Evolutionary conservation across 2,113 vertebrate genomes (phyloP).

Genomic region (Lampris incognitus): DNA sequence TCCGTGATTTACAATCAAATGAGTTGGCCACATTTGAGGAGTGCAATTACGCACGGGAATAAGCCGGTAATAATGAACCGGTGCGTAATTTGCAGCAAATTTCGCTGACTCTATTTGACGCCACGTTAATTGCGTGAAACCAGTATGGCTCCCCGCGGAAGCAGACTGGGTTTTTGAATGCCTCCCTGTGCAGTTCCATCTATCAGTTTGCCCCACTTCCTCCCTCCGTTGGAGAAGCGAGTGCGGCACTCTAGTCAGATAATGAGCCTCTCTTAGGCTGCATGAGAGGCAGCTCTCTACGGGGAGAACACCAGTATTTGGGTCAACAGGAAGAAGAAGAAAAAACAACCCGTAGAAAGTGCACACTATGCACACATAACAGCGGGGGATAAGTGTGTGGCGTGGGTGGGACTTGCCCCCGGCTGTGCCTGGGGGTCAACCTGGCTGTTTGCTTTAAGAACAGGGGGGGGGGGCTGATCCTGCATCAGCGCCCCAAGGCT

Average conservation of each 20-base stretch:
- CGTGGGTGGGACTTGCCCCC: conserved; percentile 63
- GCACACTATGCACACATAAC: conserved; percentile 53
- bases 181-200: conserved; percentile 40
- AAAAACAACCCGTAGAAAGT: conserved; percentile 19
- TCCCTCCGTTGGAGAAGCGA: conserved; percentile 39
- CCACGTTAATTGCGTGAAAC: conserved; percentile 70
- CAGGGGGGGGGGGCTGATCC: conserved; percentile 59
- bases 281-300: conserved; percentile 67
- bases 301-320: conserved; percentile 72
- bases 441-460: conserved; percentile 50
- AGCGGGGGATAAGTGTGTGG: conserved; percentile 46
- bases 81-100: conserved; percentile 49
- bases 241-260: conserved; percentile 67
- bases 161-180: conserved; percentile 38
- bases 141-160: conserved; percentile 49
- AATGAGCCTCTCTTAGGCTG: conserved; percentile 70
- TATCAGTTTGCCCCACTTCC: conserved; percentile 68
- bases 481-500: conserved; percentile 53
- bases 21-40: conserved; percentile 50
- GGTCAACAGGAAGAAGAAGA: conserved; percentile 61
- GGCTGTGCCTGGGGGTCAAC: conserved; percentile 49
- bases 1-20: conserved; percentile 57
- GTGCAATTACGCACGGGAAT: conserved; percentile 51
- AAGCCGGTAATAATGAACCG: conserved; percentile 58
- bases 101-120: conserved; percentile 64